These are phyloP conservation scores for Willisornis vidua DNA, from an alignment of 2,113 vertebrate species.

Conservation along the genomic window DNA sequence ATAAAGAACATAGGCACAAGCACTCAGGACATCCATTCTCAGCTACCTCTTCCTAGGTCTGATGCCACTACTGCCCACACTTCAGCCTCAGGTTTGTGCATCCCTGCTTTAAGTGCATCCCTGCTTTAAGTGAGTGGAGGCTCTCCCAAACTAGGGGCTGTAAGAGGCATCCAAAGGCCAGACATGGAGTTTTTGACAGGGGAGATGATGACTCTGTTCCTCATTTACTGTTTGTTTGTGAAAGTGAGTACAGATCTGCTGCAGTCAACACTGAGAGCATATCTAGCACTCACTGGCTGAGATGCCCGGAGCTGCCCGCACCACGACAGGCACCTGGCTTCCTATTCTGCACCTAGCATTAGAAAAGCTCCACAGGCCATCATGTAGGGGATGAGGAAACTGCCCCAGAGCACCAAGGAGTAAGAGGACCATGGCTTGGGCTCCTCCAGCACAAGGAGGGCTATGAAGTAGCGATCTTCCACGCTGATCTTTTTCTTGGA, in stretches of 20 bases:
- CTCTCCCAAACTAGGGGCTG: not conserved
- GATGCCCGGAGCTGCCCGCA: accelerated
- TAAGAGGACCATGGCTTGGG: not conserved
- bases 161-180: not conserved
- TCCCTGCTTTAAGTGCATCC: not conserved
- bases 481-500: accelerated
- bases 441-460: not conserved
- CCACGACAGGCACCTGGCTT: not conserved
- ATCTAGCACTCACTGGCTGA: not conserved
- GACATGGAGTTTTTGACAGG: not conserved
- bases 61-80: not conserved
- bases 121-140: not conserved
- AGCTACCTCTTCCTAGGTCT: not conserved
- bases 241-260: not conserved
- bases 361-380: not conserved
- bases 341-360: not conserved
- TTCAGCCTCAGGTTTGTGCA: not conserved
- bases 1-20: not conserved
- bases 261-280: not conserved
- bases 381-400: not conserved
- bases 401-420: not conserved
- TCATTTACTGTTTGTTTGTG: not conserved
- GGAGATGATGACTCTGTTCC: not conserved
- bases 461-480: not conserved
- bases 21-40: not conserved